Evolutionary conservation across 1,140 invertebrate genomes (phyloP).

Genomic region (Halyomorpha halys): DNA sequence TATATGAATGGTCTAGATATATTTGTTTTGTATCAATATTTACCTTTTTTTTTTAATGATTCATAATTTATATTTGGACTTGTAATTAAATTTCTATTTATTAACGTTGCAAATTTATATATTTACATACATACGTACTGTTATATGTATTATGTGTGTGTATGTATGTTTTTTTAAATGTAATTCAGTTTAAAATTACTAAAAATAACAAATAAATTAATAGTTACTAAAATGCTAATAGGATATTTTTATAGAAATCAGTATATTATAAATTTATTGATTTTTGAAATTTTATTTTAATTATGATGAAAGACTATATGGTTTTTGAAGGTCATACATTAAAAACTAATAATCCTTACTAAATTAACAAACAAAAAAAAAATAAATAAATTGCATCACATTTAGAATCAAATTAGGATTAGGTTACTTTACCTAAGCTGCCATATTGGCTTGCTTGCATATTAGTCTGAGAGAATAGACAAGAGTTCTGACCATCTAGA

Average conservation of each 20-base stretch:
- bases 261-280: slow-evolving; percentile 7
- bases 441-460: slow-evolving; percentile 16
- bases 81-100: slow-evolving; percentile 11
- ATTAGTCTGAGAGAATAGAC: slow-evolving; percentile 12
- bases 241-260: slow-evolving; percentile 18
- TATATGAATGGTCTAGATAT: slow-evolving; percentile 7
- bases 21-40: too few species aligned
- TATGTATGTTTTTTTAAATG: too few species aligned
- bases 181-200: background rate
- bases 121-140: too few species aligned
- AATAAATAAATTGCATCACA: slow-evolving; percentile 9
- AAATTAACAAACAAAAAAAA: slow-evolving; percentile 1
- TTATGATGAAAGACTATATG: slow-evolving; percentile 7
- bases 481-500: slow-evolving; percentile 12
- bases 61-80: slow-evolving; percentile 2
- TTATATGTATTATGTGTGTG: too few species aligned
- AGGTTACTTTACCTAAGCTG: slow-evolving; percentile 4
- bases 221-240: slow-evolving; percentile 14
- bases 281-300: slow-evolving; percentile 19
- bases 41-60: slow-evolving; percentile 8
- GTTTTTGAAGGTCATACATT: slow-evolving; percentile 14
- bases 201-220: background rate
- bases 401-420: slow-evolving; percentile 8
- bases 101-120: slow-evolving; percentile 13
- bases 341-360: slow-evolving; percentile 8